Percentiles rank a stretch among this genome's conserved stretches.
Conservation (phyloP, 2,797 vertebrate genomes). For the Siniperca undulata region DNA sequence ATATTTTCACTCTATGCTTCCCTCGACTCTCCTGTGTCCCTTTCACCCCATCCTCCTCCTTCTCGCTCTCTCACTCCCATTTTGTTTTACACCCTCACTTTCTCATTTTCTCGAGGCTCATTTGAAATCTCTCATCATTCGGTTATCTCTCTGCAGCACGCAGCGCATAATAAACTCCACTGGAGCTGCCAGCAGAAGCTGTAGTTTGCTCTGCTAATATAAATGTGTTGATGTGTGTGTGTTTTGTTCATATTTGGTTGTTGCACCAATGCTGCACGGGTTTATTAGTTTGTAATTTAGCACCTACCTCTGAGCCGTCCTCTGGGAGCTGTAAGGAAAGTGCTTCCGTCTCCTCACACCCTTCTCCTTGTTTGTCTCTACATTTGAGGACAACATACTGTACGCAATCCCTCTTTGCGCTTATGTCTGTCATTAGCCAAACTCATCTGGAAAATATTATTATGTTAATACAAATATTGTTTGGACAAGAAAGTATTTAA, state of each 20-base stretch:
- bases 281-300: constrained; percentile 54
- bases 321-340: constrained; percentile 5
- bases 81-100: constrained; percentile 49
- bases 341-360: background rate
- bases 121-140: constrained; percentile 67
- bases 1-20: constrained; percentile 38
- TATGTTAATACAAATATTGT: background rate
- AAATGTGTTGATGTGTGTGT: constrained; percentile 37
- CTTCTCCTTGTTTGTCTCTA: constrained; percentile 7
- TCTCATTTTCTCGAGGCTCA: constrained; percentile 62
- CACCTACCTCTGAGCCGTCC: constrained; percentile 25
- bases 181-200: constrained; percentile 38
- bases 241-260: constrained; percentile 30
- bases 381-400: background rate
- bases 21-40: constrained; percentile 42
- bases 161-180: constrained; percentile 57
- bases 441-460: background rate
- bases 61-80: constrained; percentile 29
- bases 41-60: constrained; percentile 34
- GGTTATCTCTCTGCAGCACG: constrained; percentile 65
- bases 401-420: background rate
- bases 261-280: constrained; percentile 10
- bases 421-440: background rate
- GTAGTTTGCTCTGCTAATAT: constrained; percentile 47
- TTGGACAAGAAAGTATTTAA: background rate